Percentiles rank a stretch among this genome's conserved stretches.
phyloP scores from a whole-genome alignment of 2,888 invertebrate genomes.

The Eumerus sabulonum region DNA sequence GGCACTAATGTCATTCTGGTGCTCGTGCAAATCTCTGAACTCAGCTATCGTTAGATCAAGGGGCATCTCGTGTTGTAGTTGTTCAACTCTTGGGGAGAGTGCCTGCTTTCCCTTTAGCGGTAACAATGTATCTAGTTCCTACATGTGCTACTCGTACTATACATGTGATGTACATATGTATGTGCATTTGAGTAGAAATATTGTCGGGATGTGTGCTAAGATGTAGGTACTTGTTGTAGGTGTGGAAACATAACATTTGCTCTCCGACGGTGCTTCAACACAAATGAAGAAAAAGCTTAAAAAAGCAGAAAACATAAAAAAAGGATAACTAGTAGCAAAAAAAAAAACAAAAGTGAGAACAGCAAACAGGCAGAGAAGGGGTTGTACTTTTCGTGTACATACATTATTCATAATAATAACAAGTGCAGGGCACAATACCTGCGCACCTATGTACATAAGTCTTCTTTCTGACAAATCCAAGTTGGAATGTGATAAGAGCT shows the following conservation, averaged over 20 bases:
- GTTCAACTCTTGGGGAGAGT: conserved; percentile 29
- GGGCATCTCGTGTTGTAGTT: conserved; percentile 52
- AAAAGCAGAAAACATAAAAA: background rate
- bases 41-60: conserved; percentile 56
- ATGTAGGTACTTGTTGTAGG: background rate
- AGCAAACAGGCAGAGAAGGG: no score
- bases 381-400: no score
- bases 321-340: no score
- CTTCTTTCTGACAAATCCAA: no score
- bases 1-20: background rate
- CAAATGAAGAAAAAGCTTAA: conserved; percentile 27
- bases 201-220: conserved; percentile 1
- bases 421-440: no score
- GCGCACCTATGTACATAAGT: no score
- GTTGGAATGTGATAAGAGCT: no score
- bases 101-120: conserved; percentile 45
- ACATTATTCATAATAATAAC: no score
- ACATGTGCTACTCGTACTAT: no score
- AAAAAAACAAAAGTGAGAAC: no score
- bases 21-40: conserved; percentile 55
- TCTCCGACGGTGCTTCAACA: conserved; percentile 10
- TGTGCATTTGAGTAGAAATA: no score
- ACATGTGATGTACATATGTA: no score
- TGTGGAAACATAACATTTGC: conserved; percentile 21
- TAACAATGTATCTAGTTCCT: conserved; percentile 18